Percentiles rank a stretch among this genome's conserved stretches.
Evolutionary conservation across 1,140 invertebrate species (phyloP).

Genomic region (Acyrthosiphon pisum): DNA sequence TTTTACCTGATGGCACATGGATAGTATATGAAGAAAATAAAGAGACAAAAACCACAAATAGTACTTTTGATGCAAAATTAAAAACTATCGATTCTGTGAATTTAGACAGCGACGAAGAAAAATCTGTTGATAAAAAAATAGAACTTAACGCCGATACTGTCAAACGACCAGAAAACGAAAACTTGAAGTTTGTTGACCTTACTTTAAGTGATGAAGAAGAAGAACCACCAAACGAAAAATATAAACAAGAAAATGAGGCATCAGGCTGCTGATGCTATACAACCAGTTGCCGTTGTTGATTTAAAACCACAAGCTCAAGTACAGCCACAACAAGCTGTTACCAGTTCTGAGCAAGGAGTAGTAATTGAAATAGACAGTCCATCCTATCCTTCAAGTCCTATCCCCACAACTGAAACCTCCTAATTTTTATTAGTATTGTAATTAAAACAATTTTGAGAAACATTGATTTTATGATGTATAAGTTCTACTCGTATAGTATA

Average conservation of each 20-base stretch:
- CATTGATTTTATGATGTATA: background rate
- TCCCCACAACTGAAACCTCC: background rate
- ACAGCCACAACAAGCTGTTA: conserved; percentile 48
- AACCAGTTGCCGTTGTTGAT: background rate
- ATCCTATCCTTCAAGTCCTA: conserved; percentile 17
- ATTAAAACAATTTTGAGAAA: background rate
- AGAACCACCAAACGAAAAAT: background rate
- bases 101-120: conserved; percentile 51
- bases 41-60: background rate
- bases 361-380: conserved; percentile 48
- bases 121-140: background rate
- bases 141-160: background rate
- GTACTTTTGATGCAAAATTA: background rate
- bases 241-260: conserved; percentile 49
- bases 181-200: conserved; percentile 37
- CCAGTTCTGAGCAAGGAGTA: conserved; percentile 45
- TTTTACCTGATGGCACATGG: conserved; percentile 56
- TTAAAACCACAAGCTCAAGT: conserved; percentile 43
- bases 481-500: background rate
- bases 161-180: background rate
- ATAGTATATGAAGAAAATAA: conserved; percentile 49
- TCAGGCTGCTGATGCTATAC: background rate
- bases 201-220: conserved; percentile 39
- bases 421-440: conserved; percentile 7
- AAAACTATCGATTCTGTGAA: conserved; percentile 38